These are phyloP conservation scores for Epistrophe grossulariae DNA, from an alignment of 2,888 invertebrate species.

Conservation along the genomic window DNA sequence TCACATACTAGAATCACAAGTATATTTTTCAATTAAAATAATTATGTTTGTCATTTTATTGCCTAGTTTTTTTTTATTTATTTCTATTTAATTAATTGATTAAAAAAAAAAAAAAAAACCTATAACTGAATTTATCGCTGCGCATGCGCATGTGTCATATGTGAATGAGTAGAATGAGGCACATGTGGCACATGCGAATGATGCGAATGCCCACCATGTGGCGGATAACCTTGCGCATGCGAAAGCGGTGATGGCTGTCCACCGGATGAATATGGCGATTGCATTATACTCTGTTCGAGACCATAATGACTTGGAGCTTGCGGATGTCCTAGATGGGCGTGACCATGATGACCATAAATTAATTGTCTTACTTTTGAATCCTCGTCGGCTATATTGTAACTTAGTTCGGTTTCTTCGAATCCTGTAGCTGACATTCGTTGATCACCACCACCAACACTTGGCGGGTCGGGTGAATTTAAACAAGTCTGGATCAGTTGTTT, in stretches of 20 bases:
- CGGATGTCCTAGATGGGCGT: slow-evolving; percentile 88
- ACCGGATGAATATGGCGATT: slow-evolving; percentile 85
- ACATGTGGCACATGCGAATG: slow-evolving; percentile 90
- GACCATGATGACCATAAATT: slow-evolving; percentile 91
- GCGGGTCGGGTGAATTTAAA: slow-evolving; percentile 97
- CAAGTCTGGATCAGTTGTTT: slow-evolving; percentile 99
- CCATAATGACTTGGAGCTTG: slow-evolving; percentile 87
- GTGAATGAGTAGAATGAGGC: slow-evolving; percentile 85
- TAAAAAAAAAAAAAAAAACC: slow-evolving; percentile 31
- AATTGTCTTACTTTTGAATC: slow-evolving; percentile 98
- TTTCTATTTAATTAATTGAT: not conserved
- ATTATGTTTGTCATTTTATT: slow-evolving; percentile 49
- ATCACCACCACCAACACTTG: slow-evolving; percentile 90
- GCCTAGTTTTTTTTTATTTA: slow-evolving; percentile 40
- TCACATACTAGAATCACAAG: slow-evolving; percentile 67
- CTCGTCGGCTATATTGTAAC: slow-evolving; percentile 97
- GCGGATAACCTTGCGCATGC: slow-evolving; percentile 83
- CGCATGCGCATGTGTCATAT: slow-evolving; percentile 90
- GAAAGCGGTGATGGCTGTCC: slow-evolving; percentile 89
- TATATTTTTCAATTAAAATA: not conserved
- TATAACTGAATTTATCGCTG: slow-evolving; percentile 88
- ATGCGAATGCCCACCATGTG: slow-evolving; percentile 83
- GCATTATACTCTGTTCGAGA: slow-evolving; percentile 90
- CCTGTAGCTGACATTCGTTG: slow-evolving; percentile 99
- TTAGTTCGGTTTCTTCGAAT: slow-evolving; percentile 99